Evolutionary conservation across 2,113 vertebrate species (phyloP), one percentile per base, ranked within the genome.

Genomic region (Phylloscopus trochiloides): DNA sequence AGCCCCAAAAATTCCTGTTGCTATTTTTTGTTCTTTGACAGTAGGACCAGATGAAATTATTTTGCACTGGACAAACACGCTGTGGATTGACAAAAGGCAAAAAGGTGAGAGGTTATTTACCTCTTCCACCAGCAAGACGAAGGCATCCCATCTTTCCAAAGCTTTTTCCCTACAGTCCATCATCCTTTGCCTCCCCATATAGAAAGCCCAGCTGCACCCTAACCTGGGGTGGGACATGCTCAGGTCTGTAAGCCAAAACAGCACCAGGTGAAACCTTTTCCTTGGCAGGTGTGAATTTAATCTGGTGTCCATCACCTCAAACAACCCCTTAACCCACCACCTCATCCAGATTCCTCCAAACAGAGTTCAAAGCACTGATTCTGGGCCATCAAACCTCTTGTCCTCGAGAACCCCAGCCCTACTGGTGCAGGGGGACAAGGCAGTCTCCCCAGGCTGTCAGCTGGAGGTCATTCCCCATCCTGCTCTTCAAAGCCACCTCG

Each of bases 11-110:
- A 93, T 76, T 92, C 66, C 52, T 85, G 57, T 72, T 68, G 61
- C 66, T 95, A 72, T 72, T 90, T 90, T 87, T 65, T 18, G 3
- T 91, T 82, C 62, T 62, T 90, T 86, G 51, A 62, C 32, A 65
- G 28, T 14, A 88, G 40, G 22, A 68, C 5, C 22, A 83, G 3
- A 75, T 13, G 12, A 88, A 89, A 65, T 50, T 19, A 42, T 50
- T 90, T 72, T 75, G 62, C 1, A 4, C 26, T 9, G 36, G 52
- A 65, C 12, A 71, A 91, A 75, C 14, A 54, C 2, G 0, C 36
- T 24, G 51, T 6, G 32, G 52, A 22, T 3, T 72, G n/a, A 90
- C 5, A 6, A 87, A 92, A 10, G 28, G 15, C 9, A 50, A 36
- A 38, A 71, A n/a, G 10, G 10, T 48, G 40, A 48, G 62, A 82